Percentiles rank a stretch among this genome's conserved stretches.
Conservation (phyloP, 2,113 vertebrate genomes). For the Aegithalos caudatus region DNA sequence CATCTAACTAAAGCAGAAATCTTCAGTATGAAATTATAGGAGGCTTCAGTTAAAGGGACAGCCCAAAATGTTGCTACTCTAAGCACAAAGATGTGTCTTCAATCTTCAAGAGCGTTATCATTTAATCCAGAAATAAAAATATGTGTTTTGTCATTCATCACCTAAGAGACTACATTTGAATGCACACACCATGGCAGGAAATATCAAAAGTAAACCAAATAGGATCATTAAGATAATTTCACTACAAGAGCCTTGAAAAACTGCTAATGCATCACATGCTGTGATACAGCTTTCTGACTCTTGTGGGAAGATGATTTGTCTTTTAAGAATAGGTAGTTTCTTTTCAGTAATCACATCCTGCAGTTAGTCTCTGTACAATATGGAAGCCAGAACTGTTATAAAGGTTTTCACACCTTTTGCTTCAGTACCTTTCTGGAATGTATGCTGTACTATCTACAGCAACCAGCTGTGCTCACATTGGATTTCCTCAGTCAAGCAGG, state of each 20-base stretch:
- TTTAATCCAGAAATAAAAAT: not conserved
- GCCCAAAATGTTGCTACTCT: not conserved
- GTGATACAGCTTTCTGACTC: not conserved
- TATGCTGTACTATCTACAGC: not conserved
- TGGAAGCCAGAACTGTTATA: slow-evolving; percentile 2
- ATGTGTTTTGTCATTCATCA: not conserved
- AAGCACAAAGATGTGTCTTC: not conserved
- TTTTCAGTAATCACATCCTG: slow-evolving; percentile 16
- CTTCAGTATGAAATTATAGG: not conserved
- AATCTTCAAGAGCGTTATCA: not conserved
- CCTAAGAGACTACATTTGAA: not conserved
- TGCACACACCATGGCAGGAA: not conserved
- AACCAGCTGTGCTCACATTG: slow-evolving; percentile 46
- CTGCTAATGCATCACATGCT: not conserved
- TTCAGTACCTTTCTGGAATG: slow-evolving; percentile 32
- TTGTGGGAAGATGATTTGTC: not conserved
- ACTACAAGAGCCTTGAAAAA: not conserved
- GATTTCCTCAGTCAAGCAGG: slow-evolving; percentile 35
- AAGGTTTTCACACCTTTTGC: slow-evolving; percentile 48
- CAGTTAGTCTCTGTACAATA: not conserved
- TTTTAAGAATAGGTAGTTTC: not conserved
- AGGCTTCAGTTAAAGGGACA: not conserved
- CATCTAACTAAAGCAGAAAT: not conserved
- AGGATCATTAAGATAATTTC: slow-evolving; percentile 18
- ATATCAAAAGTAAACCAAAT: not conserved